Evolutionary conservation across 2,888 invertebrate genomes (phyloP), one percentile per base, ranked within the genome.

Genomic region (Atethmia centrago): DNA sequence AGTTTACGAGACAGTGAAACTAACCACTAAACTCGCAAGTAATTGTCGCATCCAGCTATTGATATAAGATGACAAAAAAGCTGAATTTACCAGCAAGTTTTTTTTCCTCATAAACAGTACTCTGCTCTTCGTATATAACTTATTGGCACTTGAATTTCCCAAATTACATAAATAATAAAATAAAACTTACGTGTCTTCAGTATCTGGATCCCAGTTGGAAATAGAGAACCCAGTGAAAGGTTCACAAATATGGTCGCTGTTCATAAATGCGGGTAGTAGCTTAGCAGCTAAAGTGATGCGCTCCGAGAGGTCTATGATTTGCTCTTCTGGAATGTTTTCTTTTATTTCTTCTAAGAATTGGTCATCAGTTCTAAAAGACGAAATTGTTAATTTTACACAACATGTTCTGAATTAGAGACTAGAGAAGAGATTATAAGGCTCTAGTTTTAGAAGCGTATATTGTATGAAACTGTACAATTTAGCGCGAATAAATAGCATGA

Each of bases 171-270:
- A 25, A 53, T 53, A 55, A 4, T 55, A 28, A 3, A 9, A 28
- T 7, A 19, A 21, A 73, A 90, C 92, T 92, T 84, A 95, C 94
- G 85, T 90, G 36, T 96, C 94, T 75, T 97, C 96, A 42, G 95
- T 94, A 56, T 97, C 95, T 0, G 96, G 96, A 42, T 96, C 97
- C 97, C 97, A 97, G 77, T 96, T 96, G 70, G 92, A 95, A 68
- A 97, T 97, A 45, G 97, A 96, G 88, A 97, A 97, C 0, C 96
- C 96, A 12, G 96, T 92, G 86, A 98, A 97, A 0, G 97, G 96
- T 67, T 96, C 96, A 88, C 97, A 97, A 47, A 98, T 96, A 53
- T 95, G 93, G 65, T 95, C 95, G 0, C 84, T 84, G 12, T 90
- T 92, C 1, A 84, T 87, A 74, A 95, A 92, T 0, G 92, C 89